Base-by-base conservation (phyloP, 1,140 invertebrate species). In the Megalonaias nervosa region DNA sequence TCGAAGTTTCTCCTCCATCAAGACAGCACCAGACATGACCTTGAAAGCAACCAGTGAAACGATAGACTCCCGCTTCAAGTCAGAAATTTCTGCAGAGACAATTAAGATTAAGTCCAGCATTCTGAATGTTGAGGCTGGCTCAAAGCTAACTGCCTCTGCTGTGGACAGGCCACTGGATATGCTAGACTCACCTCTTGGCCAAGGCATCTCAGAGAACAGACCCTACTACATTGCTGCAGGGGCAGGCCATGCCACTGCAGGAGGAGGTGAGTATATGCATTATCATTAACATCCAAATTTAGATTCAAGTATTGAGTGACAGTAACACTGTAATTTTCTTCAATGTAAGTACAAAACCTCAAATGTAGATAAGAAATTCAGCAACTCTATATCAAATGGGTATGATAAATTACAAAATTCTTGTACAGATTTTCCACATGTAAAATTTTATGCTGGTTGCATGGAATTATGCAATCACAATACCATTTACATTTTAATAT, bases 61-160 rank as follows among this genome's bases (percentile, higher is more conserved):
- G 56, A 79, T 87, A 17, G 82, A 86, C 66, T 71, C 79, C 15
- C 55, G 84, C 23, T 87, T 82, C 72, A 77, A 82, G 74, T 71
- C 86, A n/a, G 75, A 74, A 12, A 80, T 87, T 23, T 85, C 80
- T 26, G 85, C 86, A 19, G 86, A 87, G 69, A 85, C 81, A 65
- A 78, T 87, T 12, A 73, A 75, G 15, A 74, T 87, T 17, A 80
- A 74, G 61, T 71, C 81, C 58, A 81, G 81, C 65, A 56, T 56
- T 15, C 59, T 86, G n/a, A 86, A 87, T 68, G 59, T 87, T 3
- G 86, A 87, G 71, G 84, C 85, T 59, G 86, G 86, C 4, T 79
- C 83, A 21, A 81, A 62, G 19, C 59, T 87, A 31, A 87, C 85
- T 57, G 64, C 79, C 2, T 81, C 86, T 21, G 82, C 85, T 19